Percentiles rank a stretch among this genome's conserved stretches.
Evolutionary conservation across 1,140 invertebrate species (phyloP).

Genomic region (Drosophila simulans): DNA sequence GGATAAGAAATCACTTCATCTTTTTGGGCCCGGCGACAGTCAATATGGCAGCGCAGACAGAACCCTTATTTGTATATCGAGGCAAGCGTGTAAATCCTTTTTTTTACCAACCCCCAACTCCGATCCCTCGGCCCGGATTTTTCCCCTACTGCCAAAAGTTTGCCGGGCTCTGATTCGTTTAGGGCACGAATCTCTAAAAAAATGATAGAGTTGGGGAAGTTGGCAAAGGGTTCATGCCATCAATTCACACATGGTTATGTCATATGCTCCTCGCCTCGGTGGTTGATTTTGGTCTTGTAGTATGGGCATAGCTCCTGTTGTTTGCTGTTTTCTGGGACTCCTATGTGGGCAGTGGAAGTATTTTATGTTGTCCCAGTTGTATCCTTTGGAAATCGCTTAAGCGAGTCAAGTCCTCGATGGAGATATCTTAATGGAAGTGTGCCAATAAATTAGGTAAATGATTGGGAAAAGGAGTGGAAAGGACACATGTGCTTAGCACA

Average conservation of each 20-base stretch:
- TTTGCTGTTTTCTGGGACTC: constrained; percentile 14
- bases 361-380: constrained; percentile 43
- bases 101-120: constrained; percentile 43
- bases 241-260: constrained; percentile 82
- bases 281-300: constrained; percentile 39
- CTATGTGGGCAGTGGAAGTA: constrained; percentile 19
- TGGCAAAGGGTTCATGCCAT: constrained; percentile 74
- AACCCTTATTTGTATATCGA: constrained; percentile 82
- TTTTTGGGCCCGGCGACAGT: constrained; percentile 61
- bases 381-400: constrained; percentile 50
- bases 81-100: constrained; percentile 81
- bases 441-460: constrained; percentile 44
- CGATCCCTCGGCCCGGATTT: constrained; percentile 5
- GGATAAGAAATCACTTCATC: constrained; percentile 83
- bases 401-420: constrained; percentile 27
- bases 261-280: constrained; percentile 56
- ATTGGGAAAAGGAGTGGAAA: constrained; percentile 1
- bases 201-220: constrained; percentile 18
- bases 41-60: constrained; percentile 53
- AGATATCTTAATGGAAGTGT: constrained; percentile 48
- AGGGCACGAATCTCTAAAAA: constrained; percentile 35
- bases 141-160: constrained; percentile 1
- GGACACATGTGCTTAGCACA: neutral
- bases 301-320: constrained; percentile 18
- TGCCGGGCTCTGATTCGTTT: constrained; percentile 65